These are phyloP conservation scores for Callithrix jacchus DNA, from an alignment of 2,113 vertebrate genomes.

Conservation along the genomic window DNA sequence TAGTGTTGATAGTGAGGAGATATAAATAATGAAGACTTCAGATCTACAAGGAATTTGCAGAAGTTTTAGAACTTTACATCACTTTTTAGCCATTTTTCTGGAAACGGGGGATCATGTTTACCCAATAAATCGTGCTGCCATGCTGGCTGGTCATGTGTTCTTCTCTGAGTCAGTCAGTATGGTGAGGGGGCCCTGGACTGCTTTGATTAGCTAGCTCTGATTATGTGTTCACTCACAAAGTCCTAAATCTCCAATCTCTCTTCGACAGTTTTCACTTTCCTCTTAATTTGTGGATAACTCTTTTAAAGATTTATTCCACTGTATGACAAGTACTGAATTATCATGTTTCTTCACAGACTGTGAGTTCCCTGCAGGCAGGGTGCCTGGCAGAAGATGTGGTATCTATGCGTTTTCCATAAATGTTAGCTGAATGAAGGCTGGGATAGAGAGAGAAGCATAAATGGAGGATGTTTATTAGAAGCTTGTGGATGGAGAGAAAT, in stretches of 20 bases:
- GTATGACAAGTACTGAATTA: accelerated
- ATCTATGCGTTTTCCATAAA: accelerated
- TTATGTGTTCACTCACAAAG: background rate
- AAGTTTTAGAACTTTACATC: background rate
- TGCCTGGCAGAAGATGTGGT: background rate
- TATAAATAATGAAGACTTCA: background rate
- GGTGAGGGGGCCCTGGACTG: no score
- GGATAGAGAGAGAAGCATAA: no score
- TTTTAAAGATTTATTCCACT: background rate
- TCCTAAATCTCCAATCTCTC: background rate
- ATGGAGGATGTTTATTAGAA: background rate
- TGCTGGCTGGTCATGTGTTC: background rate
- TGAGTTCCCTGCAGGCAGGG: background rate
- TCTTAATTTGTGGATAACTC: background rate
- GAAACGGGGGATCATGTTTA: no score
- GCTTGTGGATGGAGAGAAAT: background rate
- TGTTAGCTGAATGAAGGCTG: background rate
- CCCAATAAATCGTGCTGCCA: no score
- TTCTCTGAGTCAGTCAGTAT: background rate
- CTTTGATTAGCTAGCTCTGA: background rate
- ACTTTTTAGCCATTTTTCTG: background rate
- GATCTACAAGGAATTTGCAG: background rate
- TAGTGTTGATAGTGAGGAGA: background rate
- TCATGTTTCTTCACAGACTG: background rate
- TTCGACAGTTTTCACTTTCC: background rate